Evolutionary conservation across 1,140 invertebrate genomes (phyloP).

Genomic region (Pseudomyrmex dendroicus): DNA sequence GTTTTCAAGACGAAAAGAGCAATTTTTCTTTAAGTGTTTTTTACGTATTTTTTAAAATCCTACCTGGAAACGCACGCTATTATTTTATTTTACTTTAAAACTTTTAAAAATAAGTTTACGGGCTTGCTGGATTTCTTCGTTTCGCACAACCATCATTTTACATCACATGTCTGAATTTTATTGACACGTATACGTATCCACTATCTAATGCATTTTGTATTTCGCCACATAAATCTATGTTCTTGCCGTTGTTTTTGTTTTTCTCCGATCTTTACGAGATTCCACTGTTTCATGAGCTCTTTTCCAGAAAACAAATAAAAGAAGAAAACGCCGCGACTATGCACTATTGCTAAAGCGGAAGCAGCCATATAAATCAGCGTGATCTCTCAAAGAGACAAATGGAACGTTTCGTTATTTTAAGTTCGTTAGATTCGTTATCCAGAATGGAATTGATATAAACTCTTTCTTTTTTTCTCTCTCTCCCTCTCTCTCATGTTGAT

Average conservation of each 20-base stretch:
- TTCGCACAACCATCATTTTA: too few species aligned
- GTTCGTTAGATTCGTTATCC: conserved; percentile 25
- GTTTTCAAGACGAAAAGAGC: not conserved
- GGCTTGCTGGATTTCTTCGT: too few species aligned
- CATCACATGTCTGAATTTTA: not conserved
- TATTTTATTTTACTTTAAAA: too few species aligned
- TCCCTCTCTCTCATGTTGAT: not conserved
- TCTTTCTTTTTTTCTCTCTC: not conserved
- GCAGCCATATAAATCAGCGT: conserved; percentile 6
- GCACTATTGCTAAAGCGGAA: conserved; percentile 15
- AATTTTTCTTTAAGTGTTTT: too few species aligned
- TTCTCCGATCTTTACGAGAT: not conserved
- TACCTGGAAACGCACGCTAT: too few species aligned
- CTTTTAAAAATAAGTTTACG: too few species aligned
- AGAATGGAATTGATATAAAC: conserved; percentile 38
- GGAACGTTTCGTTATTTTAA: conserved; percentile 36
- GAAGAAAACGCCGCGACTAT: not conserved
- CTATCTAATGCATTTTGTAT: not conserved
- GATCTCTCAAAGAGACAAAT: conserved; percentile 42
- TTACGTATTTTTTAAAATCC: too few species aligned
- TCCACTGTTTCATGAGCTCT: conserved; percentile 7
- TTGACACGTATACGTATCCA: not conserved
- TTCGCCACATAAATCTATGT: not conserved
- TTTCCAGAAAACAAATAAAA: not conserved
- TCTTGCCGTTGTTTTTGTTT: not conserved